These are phyloP conservation scores for Nasonia oneida DNA, from an alignment of 2,888 invertebrate genomes.

Conservation along the genomic window DNA sequence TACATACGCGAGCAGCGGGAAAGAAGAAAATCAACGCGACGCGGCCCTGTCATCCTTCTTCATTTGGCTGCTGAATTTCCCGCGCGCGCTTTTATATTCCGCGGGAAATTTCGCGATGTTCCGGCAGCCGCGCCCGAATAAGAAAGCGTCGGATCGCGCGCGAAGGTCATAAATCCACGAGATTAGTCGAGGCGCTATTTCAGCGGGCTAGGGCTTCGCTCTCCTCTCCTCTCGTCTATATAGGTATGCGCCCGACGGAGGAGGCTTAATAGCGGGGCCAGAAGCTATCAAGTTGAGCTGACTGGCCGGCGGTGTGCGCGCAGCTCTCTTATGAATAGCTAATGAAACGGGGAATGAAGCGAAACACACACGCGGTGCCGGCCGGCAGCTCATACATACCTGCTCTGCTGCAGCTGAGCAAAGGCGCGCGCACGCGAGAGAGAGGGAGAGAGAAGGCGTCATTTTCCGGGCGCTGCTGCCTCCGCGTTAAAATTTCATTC, in stretches of 20 bases:
- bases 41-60: neutral
- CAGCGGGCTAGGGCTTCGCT: neutral
- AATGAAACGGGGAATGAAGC: slow-evolving; percentile 58
- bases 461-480: neutral
- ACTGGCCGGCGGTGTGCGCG: neutral
- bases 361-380: neutral
- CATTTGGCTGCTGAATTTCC: neutral
- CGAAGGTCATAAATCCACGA: slow-evolving; percentile 40
- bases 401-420: neutral
- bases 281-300: slow-evolving; percentile 36
- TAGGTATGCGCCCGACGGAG: neutral
- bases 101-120: slow-evolving; percentile 24
- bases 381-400: neutral
- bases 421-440: neutral
- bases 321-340: slow-evolving; percentile 63
- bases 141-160: slow-evolving; percentile 27
- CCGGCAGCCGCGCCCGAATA: neutral
- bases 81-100: neutral
- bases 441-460: neutral
- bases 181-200: slow-evolving; percentile 43
- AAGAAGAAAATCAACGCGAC: neutral
- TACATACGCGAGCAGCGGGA: neutral
- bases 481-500: slow-evolving; percentile 16
- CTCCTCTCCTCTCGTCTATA: neutral
- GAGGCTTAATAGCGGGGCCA: neutral